Evolutionary conservation across 2,113 vertebrate genomes (phyloP).

Genomic region (Sylvicapra grimmia): DNA sequence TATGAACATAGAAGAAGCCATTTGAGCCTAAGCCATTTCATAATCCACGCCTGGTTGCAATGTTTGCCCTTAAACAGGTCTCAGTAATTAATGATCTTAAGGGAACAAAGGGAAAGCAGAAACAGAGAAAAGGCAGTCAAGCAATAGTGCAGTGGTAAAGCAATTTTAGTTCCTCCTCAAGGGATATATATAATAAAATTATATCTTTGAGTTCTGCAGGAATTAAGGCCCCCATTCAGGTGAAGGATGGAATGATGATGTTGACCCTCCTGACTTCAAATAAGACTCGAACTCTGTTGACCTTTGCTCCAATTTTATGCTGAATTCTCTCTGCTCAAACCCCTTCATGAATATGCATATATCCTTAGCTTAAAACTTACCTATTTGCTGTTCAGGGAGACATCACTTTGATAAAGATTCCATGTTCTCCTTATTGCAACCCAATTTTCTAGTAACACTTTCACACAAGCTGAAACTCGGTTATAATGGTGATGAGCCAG

Average conservation of each 20-base stretch:
- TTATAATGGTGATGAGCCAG: not conserved
- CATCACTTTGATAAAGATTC: not conserved
- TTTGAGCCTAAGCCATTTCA: not conserved
- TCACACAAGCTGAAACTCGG: not conserved
- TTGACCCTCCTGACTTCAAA: not conserved
- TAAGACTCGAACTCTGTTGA: not conserved
- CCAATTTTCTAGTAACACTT: not conserved
- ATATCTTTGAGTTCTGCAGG: not conserved
- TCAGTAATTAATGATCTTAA: not conserved
- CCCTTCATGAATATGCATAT: not conserved
- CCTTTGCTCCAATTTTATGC: not conserved
- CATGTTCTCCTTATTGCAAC: not conserved
- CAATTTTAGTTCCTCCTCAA: not conserved
- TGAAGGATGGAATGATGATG: not conserved
- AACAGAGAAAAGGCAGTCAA: not conserved
- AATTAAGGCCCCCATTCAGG: not conserved
- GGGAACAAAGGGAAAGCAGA: not conserved
- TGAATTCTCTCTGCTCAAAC: not conserved
- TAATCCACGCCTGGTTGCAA: not conserved
- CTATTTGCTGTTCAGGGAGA: not conserved
- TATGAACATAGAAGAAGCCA: not conserved
- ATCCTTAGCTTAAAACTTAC: not conserved
- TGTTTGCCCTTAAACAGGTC: not conserved
- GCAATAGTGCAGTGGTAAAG: not conserved
- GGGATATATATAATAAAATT: not conserved